phyloP scores from a whole-genome alignment of 2,888 invertebrate species.

The Drosophila greeni region DNA sequence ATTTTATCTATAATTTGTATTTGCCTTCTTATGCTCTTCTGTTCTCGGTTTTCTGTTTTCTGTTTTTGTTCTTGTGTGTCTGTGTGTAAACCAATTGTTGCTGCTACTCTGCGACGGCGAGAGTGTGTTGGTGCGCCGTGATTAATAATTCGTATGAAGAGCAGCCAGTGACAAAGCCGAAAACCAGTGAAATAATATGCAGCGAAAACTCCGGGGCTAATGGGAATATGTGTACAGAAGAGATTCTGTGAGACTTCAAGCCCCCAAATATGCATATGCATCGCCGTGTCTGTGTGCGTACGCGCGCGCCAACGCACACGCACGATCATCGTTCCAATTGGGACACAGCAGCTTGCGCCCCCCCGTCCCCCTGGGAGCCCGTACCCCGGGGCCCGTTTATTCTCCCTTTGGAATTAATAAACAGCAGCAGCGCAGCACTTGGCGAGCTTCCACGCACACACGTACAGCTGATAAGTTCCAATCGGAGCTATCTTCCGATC shows the following conservation, averaged over 20 bases:
- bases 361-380: conserved; percentile 2
- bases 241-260: conserved; percentile 13
- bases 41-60: conserved; percentile 19
- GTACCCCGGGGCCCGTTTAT: conserved; percentile 4
- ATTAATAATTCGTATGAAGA: conserved; percentile 29
- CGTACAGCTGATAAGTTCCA: conserved; percentile 13
- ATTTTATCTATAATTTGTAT: conserved; percentile 32
- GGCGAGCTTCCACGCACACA: conserved; percentile 16
- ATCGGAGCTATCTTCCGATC: conserved; percentile 14
- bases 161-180: conserved; percentile 29
- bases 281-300: conserved; percentile 1
- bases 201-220: conserved; percentile 16
- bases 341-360: conserved; percentile 1
- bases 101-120: conserved; percentile 11
- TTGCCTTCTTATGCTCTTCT: conserved; percentile 16
- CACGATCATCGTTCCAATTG: conserved; percentile 19
- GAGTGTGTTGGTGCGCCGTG: conserved; percentile 35
- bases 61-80: conserved; percentile 24
- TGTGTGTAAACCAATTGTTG: conserved; percentile 40
- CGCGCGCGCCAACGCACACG: conserved; percentile 8
- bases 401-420: conserved; percentile 7
- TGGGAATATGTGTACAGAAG: conserved; percentile 3
- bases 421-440: conserved; percentile 8
- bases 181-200: conserved; percentile 23
- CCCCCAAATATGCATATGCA: conserved; percentile 4